phyloP scores from a whole-genome alignment of 2,888 invertebrate species.

The Patella ulyssiponensis region DNA sequence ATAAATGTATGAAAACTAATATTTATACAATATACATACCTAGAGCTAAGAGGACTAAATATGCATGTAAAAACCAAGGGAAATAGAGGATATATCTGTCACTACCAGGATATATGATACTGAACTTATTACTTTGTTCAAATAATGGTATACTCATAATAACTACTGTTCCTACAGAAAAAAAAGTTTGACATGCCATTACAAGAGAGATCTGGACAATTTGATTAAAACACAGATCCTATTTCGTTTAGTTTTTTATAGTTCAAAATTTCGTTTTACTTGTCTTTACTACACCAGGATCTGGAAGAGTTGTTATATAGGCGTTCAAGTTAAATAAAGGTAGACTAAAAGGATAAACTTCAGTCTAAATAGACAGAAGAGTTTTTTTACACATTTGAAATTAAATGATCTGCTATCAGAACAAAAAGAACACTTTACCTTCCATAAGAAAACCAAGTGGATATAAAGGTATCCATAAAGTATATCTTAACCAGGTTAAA shows the following conservation, averaged over 20 bases:
- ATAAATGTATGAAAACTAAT: too few species aligned
- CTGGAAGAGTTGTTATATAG: too few species aligned
- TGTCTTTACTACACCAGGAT: too few species aligned
- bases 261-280: too few species aligned
- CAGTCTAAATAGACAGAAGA: too few species aligned
- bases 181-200: neutral
- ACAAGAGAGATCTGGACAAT: too few species aligned
- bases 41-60: slow-evolving; percentile 84
- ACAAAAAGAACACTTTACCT: slow-evolving; percentile 73
- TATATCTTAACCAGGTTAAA: slow-evolving; percentile 93
- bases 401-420: too few species aligned
- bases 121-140: slow-evolving; percentile 85
- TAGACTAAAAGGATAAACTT: too few species aligned
- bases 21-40: slow-evolving; percentile 71
- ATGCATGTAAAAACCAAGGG: slow-evolving; percentile 83
- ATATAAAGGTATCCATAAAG: slow-evolving; percentile 93
- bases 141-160: slow-evolving; percentile 88
- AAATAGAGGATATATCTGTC: slow-evolving; percentile 91
- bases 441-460: slow-evolving; percentile 92
- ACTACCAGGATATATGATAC: slow-evolving; percentile 84
- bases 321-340: too few species aligned
- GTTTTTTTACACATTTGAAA: too few species aligned
- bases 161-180: slow-evolving; percentile 70
- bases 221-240: too few species aligned
- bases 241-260: too few species aligned